A percentile compares a stretch with the other conserved stretches of the same genome.
phyloP scores from a whole-genome alignment of 1,140 invertebrate species.

The Coenobita brevimanus region DNA sequence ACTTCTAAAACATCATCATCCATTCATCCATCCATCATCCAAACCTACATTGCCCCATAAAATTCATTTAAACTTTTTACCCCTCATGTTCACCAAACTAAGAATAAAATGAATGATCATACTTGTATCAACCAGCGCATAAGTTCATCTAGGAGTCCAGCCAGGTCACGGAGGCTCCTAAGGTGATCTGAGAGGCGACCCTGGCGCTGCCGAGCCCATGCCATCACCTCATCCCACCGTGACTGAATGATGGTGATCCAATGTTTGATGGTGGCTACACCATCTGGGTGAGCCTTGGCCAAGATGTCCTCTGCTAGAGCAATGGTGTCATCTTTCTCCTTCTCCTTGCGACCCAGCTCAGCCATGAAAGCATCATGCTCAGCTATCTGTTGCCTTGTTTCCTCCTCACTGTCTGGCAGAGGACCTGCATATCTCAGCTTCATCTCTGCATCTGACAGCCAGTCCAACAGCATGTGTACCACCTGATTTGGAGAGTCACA shows the following conservation, averaged over 20 bases:
- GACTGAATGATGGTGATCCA: slow-evolving; percentile 98
- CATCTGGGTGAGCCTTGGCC: slow-evolving; percentile 94
- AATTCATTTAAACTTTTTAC: too few species aligned
- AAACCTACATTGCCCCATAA: too few species aligned
- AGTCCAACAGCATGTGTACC: slow-evolving; percentile 94
- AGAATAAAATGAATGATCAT: not conserved
- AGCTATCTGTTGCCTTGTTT: slow-evolving; percentile 86
- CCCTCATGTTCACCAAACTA: not conserved
- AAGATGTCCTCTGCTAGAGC: slow-evolving; percentile 91
- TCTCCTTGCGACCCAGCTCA: slow-evolving; percentile 88
- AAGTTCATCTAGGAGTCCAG: slow-evolving; percentile 90
- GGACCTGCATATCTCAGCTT: slow-evolving; percentile 90
- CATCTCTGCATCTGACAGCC: slow-evolving; percentile 96
- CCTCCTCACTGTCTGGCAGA: slow-evolving; percentile 92
- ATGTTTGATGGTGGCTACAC: slow-evolving; percentile 94
- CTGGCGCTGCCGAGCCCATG: slow-evolving; percentile 89
- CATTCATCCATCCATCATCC: too few species aligned
- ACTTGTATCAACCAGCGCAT: slow-evolving; percentile 87
- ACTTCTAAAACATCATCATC: too few species aligned
- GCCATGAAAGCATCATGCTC: slow-evolving; percentile 92
- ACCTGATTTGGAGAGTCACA: slow-evolving; percentile 72
- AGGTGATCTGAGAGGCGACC: slow-evolving; percentile 86
- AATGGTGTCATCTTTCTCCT: slow-evolving; percentile 90
- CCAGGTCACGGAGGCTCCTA: slow-evolving; percentile 76
- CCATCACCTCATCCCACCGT: slow-evolving; percentile 94